Percentiles rank a stretch among this genome's conserved stretches.
These are phyloP conservation scores for Anniella stebbinsi DNA, from an alignment of 2,797 vertebrate genomes.

Conservation along the genomic window DNA sequence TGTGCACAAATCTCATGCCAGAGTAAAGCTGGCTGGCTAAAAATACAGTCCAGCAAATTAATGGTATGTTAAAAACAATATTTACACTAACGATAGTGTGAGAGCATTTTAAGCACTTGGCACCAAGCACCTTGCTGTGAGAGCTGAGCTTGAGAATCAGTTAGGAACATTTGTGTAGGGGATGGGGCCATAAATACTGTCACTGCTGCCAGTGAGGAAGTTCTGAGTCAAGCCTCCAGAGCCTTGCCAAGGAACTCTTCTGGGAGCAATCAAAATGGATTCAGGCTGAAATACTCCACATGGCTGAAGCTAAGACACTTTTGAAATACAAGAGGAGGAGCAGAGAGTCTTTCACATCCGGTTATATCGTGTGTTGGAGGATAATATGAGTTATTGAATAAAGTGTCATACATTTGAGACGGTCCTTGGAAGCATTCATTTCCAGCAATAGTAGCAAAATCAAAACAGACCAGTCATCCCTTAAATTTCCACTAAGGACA, in stretches of 20 bases:
- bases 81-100: not conserved
- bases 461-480: not conserved
- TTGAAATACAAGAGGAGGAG: constrained; percentile 17
- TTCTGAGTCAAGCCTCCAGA: constrained; percentile 44
- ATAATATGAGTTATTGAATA: constrained; percentile 29
- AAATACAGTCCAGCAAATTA: constrained; percentile 31
- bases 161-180: constrained; percentile 3
- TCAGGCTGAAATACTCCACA: constrained; percentile 35
- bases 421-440: constrained; percentile 38
- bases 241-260: constrained; percentile 43
- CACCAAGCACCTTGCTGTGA: constrained; percentile 19
- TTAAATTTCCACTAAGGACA: not conserved
- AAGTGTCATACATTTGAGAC: not conserved
- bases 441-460: constrained; percentile 4
- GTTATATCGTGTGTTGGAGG: constrained; percentile 31
- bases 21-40: constrained; percentile 7
- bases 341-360: not conserved
- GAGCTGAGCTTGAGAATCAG: constrained; percentile 48
- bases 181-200: constrained; percentile 53
- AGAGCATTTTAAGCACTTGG: constrained; percentile 51
- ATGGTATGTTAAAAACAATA: constrained; percentile 31
- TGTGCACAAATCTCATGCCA: not conserved
- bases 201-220: constrained; percentile 52
- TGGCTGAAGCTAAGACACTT: constrained; percentile 19
- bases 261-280: constrained; percentile 9